These are phyloP conservation scores for Odontocerum albicorne DNA, from an alignment of 2,888 invertebrate genomes.

Conservation along the genomic window DNA sequence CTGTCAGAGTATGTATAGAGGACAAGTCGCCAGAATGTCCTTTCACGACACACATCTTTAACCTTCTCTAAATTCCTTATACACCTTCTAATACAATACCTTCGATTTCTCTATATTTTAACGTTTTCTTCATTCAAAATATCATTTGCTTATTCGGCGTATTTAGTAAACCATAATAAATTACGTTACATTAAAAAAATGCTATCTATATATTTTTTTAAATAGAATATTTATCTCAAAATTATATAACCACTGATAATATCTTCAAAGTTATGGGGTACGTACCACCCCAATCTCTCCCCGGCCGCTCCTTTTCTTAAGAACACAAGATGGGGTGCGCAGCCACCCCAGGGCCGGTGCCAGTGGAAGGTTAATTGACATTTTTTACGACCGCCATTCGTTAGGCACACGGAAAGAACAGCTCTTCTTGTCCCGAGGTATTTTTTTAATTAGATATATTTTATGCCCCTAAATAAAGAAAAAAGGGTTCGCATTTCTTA, in stretches of 20 bases:
- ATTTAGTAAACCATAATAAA: too few relatives aligned
- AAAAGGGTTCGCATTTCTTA: slow-evolving; percentile 54
- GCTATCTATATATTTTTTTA: too few relatives aligned
- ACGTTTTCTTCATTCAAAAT: too few relatives aligned
- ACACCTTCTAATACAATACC: too few relatives aligned
- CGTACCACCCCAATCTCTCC: slow-evolving; percentile 1
- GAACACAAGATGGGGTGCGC: not conserved
- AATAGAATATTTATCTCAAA: not conserved
- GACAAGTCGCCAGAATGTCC: too few relatives aligned
- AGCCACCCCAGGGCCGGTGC: slow-evolving; percentile 3
- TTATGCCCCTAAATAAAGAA: slow-evolving; percentile 47
- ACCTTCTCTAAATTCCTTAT: too few relatives aligned
- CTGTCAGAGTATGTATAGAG: too few relatives aligned
- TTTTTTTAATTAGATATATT: slow-evolving; percentile 64
- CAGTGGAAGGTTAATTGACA: slow-evolving; percentile 52
- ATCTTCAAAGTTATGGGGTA: slow-evolving; percentile 25
- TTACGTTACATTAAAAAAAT: too few relatives aligned
- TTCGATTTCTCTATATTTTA: too few relatives aligned
- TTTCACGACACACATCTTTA: too few relatives aligned
- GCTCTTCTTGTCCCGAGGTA: slow-evolving; percentile 59
- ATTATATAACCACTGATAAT: slow-evolving; percentile 19
- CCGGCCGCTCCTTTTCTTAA: slow-evolving; percentile 2
- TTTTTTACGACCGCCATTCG: slow-evolving; percentile 52
- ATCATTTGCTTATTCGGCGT: too few relatives aligned
- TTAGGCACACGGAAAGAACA: slow-evolving; percentile 33